Evolutionary conservation across 1,140 invertebrate genomes (phyloP).

Genomic region (Mercenaria mercenaria): DNA sequence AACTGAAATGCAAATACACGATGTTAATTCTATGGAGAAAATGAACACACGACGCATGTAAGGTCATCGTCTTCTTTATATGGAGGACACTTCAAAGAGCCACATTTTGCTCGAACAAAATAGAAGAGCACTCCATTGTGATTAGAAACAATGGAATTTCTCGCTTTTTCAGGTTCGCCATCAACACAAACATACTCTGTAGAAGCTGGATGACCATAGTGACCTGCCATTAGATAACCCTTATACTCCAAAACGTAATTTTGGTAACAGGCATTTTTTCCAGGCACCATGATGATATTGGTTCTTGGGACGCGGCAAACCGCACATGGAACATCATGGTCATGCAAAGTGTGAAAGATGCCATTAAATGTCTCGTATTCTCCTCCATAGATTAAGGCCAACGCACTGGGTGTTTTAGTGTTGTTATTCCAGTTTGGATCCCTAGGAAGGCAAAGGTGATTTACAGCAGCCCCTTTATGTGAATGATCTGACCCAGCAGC

Average conservation of each 20-base stretch:
- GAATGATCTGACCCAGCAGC: conserved; percentile 36
- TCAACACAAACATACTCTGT: conserved; percentile 70
- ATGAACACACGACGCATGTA: conserved; percentile 72
- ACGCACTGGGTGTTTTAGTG: neutral
- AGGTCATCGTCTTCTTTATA: conserved; percentile 62
- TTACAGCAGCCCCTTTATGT: conserved; percentile 47
- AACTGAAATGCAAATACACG: too few relatives aligned
- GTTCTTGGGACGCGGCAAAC: conserved; percentile 53
- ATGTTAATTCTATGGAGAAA: too few relatives aligned
- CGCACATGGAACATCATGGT: conserved; percentile 68
- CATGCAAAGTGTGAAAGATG: neutral
- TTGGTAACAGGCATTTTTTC: conserved; percentile 87
- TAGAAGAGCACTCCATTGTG: conserved; percentile 69
- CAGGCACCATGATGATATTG: conserved; percentile 66
- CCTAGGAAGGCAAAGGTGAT: conserved; percentile 54
- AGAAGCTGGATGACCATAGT: neutral
- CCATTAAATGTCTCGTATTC: conserved; percentile 77
- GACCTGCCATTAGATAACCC: conserved; percentile 66
- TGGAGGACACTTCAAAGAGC: conserved; percentile 67
- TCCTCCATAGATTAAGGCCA: conserved; percentile 60
- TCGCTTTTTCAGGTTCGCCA: conserved; percentile 44
- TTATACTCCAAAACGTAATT: conserved; percentile 54
- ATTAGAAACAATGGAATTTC: neutral
- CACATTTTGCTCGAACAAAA: conserved; percentile 47
- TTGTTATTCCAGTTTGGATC: conserved; percentile 32